Evolutionary conservation across 2,113 vertebrate species (phyloP).

Genomic region (Delphinus delphis): DNA sequence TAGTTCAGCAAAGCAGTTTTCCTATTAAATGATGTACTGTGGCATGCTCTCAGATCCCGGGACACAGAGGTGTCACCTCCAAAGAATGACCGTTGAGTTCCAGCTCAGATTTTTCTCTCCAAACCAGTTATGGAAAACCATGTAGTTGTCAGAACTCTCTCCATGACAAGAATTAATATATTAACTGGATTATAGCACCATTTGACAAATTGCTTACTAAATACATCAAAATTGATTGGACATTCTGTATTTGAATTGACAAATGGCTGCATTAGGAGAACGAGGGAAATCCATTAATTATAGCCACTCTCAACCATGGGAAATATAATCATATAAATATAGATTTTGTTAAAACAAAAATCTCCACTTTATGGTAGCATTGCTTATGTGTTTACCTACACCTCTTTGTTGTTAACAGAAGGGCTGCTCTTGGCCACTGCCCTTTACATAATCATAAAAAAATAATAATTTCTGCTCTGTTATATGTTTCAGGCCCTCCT

Average conservation of each 20-base stretch:
- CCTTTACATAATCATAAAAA: conserved; percentile 75
- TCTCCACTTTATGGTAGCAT: conserved; percentile 76
- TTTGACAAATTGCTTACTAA: conserved; percentile 90
- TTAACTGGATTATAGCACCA: conserved; percentile 86
- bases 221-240: conserved; percentile 90
- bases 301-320: conserved; percentile 85
- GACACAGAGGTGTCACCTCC: conserved; percentile 11
- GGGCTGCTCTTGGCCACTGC: conserved; percentile 66
- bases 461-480: conserved; percentile 63
- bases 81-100: conserved; percentile 46
- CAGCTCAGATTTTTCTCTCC: conserved; percentile 68
- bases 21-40: not conserved
- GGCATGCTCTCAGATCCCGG: not conserved
- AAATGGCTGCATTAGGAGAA: conserved; percentile 89
- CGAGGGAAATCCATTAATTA: conserved; percentile 90
- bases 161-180: conserved; percentile 87
- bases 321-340: conserved; percentile 90
- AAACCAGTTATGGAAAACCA: conserved; percentile 62
- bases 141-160: conserved; percentile 78
- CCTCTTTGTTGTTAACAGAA: conserved; percentile 77
- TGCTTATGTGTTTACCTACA: conserved; percentile 81
- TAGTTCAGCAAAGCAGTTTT: not conserved
- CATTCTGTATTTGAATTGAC: conserved; percentile 88
- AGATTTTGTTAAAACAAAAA: conserved; percentile 87
- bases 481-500: conserved; percentile 60